These are phyloP conservation scores for Eudyptes chrysolophus DNA, from an alignment of 2,113 vertebrate genomes.

Conservation along the genomic window DNA sequence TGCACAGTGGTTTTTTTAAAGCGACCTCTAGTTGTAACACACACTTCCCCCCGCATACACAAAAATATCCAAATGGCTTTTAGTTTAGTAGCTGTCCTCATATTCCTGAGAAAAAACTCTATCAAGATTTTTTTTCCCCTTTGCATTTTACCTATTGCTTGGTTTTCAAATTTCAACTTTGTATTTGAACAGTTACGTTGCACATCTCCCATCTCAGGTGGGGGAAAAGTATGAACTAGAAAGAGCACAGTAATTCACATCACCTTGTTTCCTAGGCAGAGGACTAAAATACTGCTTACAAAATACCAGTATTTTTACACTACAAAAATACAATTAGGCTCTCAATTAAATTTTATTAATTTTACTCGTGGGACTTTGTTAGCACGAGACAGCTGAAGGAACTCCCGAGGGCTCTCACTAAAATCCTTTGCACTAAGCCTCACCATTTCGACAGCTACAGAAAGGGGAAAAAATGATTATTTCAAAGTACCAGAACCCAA, in stretches of 20 bases:
- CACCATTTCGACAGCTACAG: accelerated
- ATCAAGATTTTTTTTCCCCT: neutral
- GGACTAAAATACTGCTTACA: neutral
- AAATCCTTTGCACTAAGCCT: neutral
- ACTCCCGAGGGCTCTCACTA: neutral
- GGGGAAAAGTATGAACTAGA: accelerated
- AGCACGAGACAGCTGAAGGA: neutral
- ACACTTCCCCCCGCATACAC: neutral
- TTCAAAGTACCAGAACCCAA: neutral
- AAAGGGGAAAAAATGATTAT: neutral
- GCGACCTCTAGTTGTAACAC: neutral
- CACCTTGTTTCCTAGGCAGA: neutral
- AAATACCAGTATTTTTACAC: neutral
- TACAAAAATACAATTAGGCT: neutral
- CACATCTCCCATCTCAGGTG: accelerated
- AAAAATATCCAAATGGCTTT: neutral
- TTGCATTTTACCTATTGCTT: neutral
- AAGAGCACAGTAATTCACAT: neutral
- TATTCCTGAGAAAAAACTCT: neutral
- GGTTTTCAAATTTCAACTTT: neutral
- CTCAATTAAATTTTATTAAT: neutral
- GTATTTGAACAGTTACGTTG: neutral
- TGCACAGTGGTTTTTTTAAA: neutral
- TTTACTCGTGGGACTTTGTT: neutral
- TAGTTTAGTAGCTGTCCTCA: neutral